Evolutionary conservation across 2,888 invertebrate genomes (phyloP).

Genomic region (Heliconius hortense): DNA sequence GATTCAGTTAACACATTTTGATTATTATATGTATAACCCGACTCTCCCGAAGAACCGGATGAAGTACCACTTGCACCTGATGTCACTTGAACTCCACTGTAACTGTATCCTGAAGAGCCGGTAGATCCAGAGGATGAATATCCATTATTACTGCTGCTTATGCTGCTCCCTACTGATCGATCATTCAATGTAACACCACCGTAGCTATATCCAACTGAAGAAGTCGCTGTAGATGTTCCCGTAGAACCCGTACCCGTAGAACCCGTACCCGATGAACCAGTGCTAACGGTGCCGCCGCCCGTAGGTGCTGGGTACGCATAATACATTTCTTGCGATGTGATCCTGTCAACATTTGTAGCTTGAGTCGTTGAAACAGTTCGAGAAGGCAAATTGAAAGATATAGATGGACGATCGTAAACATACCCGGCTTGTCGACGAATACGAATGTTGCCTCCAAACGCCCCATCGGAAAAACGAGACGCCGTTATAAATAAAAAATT

Average conservation of each 20-base stretch:
- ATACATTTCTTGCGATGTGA: slow-evolving; percentile 70
- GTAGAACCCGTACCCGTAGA: slow-evolving; percentile 35
- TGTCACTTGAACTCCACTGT: slow-evolving; percentile 7
- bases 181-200: slow-evolving; percentile 30
- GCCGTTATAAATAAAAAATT: slow-evolving; percentile 42
- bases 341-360: slow-evolving; percentile 68
- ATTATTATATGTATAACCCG: slow-evolving; percentile 53
- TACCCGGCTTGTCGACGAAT: slow-evolving; percentile 72
- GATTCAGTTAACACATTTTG: slow-evolving; percentile 29
- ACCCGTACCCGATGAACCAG: slow-evolving; percentile 37
- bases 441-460: slow-evolving; percentile 47
- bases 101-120: slow-evolving; percentile 24
- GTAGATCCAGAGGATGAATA: slow-evolving; percentile 12
- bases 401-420: slow-evolving; percentile 68
- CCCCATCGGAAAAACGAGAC: slow-evolving; percentile 26
- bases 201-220: slow-evolving; percentile 43
- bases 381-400: slow-evolving; percentile 70
- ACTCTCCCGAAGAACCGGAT: slow-evolving; percentile 3
- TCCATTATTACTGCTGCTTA: slow-evolving; percentile 7
- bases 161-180: slow-evolving; percentile 9
- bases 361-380: slow-evolving; percentile 60
- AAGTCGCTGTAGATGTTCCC: slow-evolving; percentile 37
- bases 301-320: slow-evolving; percentile 70
- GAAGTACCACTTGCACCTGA: slow-evolving; percentile 13
- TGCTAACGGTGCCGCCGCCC: slow-evolving; percentile 51